These are phyloP conservation scores for Falco peregrinus DNA, from an alignment of 2,797 vertebrate genomes.

Conservation along the genomic window DNA sequence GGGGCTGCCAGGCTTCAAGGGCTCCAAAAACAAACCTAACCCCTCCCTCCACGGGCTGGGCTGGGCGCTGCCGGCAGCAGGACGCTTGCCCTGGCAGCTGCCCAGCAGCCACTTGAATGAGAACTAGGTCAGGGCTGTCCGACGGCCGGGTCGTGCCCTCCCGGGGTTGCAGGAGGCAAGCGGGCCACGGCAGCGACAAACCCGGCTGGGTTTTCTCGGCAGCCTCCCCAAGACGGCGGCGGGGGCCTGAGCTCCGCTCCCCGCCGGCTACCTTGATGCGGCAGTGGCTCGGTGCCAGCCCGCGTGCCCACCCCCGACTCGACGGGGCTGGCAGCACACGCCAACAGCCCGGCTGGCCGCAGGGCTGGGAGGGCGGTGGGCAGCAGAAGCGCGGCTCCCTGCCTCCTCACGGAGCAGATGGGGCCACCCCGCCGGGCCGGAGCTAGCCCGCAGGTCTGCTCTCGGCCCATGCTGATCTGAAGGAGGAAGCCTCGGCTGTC, in stretches of 20 bases:
- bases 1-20: background rate
- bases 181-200: background rate
- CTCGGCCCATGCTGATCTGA: slow-evolving; percentile 53
- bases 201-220: background rate
- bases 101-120: slow-evolving; percentile 18
- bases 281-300: background rate
- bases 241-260: background rate
- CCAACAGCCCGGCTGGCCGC: slow-evolving; percentile 27
- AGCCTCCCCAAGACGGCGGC: background rate
- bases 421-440: slow-evolving; percentile 52
- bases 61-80: background rate
- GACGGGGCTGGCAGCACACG: background rate
- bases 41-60: background rate
- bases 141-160: background rate
- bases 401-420: slow-evolving; percentile 51
- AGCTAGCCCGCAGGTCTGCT: slow-evolving; percentile 49
- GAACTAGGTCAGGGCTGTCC: slow-evolving; percentile 38
- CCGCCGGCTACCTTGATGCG: background rate
- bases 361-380: background rate
- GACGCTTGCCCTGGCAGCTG: slow-evolving; percentile 14
- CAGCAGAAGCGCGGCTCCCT: slow-evolving; percentile 20
- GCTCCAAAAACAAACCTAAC: background rate
- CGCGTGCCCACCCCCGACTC: background rate
- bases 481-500: slow-evolving; percentile 57
- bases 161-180: background rate